These are phyloP conservation scores for Stenoptilia bipunctidactyla DNA, from an alignment of 2,888 invertebrate genomes.

Conservation along the genomic window DNA sequence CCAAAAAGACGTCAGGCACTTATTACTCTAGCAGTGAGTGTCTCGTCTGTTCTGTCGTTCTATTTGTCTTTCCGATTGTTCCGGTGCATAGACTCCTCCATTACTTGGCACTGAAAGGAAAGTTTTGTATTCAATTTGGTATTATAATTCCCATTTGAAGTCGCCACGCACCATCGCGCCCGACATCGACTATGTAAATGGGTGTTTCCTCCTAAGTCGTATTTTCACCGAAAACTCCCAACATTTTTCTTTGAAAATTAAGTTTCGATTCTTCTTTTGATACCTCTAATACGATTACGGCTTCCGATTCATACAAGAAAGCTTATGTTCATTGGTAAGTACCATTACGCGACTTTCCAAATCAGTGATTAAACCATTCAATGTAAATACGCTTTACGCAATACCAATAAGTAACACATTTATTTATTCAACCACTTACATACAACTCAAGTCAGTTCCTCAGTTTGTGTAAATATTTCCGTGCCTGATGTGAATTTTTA, in stretches of 20 bases:
- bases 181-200: slow-evolving; percentile 70
- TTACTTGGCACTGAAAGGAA: slow-evolving; percentile 72
- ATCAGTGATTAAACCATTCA: slow-evolving; percentile 1
- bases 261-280: neutral
- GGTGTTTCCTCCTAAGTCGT: slow-evolving; percentile 62
- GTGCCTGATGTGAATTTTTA: slow-evolving; percentile 62
- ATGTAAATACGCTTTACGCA: slow-evolving; percentile 12
- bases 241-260: slow-evolving; percentile 13
- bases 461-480: slow-evolving; percentile 57
- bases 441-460: slow-evolving; percentile 29
- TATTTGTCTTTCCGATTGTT: slow-evolving; percentile 71
- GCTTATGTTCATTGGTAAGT: no score
- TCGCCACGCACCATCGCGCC: slow-evolving; percentile 69
- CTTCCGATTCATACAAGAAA: no score
- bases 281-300: neutral
- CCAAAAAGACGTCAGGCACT: slow-evolving; percentile 66
- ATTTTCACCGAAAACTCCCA: slow-evolving; percentile 50
- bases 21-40: slow-evolving; percentile 66
- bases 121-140: slow-evolving; percentile 74
- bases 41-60: slow-evolving; percentile 58
- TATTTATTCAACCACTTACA: slow-evolving; percentile 26
- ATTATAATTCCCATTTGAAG: slow-evolving; percentile 73
- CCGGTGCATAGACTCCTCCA: slow-evolving; percentile 71
- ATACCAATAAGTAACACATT: slow-evolving; percentile 23
- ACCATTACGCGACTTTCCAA: neutral